phyloP scores from a whole-genome alignment of 92 coral and sea anemone genomes.

The Galaxea fascicularis region DNA sequence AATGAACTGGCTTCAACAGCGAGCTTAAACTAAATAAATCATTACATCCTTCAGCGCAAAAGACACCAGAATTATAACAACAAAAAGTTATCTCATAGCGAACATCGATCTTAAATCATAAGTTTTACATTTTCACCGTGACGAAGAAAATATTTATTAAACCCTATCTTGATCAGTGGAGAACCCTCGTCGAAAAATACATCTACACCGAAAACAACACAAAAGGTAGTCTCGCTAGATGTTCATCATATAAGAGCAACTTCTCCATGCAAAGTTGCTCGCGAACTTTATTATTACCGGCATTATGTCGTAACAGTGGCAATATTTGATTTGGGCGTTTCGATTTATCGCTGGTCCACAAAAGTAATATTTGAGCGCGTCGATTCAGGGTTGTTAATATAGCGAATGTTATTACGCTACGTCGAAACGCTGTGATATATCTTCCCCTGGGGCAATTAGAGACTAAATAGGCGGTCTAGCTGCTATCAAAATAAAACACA shows the following conservation, averaged over 20 bases:
- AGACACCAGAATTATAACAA: slow-evolving; percentile 8
- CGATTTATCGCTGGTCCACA: slow-evolving; percentile 17
- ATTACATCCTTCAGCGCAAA: not conserved
- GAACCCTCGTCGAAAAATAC: not conserved
- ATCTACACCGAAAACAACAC: not conserved
- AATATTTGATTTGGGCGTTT: slow-evolving; percentile 25
- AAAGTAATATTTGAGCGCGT: not conserved
- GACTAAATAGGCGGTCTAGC: slow-evolving; percentile 43
- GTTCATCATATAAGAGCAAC: slow-evolving; percentile 2
- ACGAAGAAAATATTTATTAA: slow-evolving; percentile 25
- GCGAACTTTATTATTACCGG: not conserved
- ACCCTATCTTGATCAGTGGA: not conserved
- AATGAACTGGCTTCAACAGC: not conserved
- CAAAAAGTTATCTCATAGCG: slow-evolving; percentile 7
- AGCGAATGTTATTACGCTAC: slow-evolving; percentile 34
- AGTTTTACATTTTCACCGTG: not conserved
- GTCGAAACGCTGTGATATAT: slow-evolving; percentile 13
- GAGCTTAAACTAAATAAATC: not conserved
- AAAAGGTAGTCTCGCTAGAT: not conserved
- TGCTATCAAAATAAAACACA: slow-evolving; percentile 56
- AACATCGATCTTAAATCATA: slow-evolving; percentile 4
- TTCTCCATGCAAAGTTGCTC: slow-evolving; percentile 4
- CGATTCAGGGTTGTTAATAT: slow-evolving; percentile 34
- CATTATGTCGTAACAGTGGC: not conserved
- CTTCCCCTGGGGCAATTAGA: slow-evolving; percentile 51